These are phyloP conservation scores for Frankliniella fusca DNA, from an alignment of 2,888 invertebrate genomes.

Conservation along the genomic window DNA sequence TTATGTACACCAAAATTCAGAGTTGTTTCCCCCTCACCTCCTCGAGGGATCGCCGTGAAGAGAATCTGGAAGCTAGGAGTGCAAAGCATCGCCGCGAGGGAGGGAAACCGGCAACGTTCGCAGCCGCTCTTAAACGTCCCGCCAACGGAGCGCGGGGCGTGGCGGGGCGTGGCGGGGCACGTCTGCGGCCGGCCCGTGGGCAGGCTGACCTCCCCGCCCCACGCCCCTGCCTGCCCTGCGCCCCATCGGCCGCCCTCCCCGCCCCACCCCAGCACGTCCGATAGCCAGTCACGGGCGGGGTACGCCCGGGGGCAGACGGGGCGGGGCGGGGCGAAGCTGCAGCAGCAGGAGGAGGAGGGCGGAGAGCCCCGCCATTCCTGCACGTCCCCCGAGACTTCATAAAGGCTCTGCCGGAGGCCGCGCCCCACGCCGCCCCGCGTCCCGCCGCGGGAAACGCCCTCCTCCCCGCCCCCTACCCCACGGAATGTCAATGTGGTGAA, in stretches of 20 bases:
- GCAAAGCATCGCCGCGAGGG: too few species aligned
- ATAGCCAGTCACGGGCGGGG: background rate
- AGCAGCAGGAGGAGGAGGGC: background rate
- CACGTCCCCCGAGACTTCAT: background rate
- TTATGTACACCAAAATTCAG: too few species aligned
- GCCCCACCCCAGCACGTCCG: background rate
- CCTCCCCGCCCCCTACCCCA: too few species aligned
- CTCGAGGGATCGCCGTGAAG: too few species aligned
- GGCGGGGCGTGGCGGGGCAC: too few species aligned
- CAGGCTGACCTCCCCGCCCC: background rate
- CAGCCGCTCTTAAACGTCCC: too few species aligned
- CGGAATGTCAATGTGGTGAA: background rate
- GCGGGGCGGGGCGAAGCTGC: background rate
- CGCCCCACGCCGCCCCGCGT: background rate
- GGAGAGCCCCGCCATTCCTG: background rate
- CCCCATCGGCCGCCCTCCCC: background rate
- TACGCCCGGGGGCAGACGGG: background rate
- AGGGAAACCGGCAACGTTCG: too few species aligned
- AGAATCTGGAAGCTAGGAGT: too few species aligned
- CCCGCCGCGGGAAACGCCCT: background rate
- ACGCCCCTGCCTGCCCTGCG: background rate
- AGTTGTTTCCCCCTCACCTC: too few species aligned
- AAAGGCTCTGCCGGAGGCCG: background rate
- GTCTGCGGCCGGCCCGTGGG: background rate
- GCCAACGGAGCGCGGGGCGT: too few species aligned